A percentile compares a stretch with the other conserved stretches of the same genome.
These are phyloP conservation scores for Apeltes quadracus DNA, from an alignment of 2,113 vertebrate genomes.

Conservation along the genomic window DNA sequence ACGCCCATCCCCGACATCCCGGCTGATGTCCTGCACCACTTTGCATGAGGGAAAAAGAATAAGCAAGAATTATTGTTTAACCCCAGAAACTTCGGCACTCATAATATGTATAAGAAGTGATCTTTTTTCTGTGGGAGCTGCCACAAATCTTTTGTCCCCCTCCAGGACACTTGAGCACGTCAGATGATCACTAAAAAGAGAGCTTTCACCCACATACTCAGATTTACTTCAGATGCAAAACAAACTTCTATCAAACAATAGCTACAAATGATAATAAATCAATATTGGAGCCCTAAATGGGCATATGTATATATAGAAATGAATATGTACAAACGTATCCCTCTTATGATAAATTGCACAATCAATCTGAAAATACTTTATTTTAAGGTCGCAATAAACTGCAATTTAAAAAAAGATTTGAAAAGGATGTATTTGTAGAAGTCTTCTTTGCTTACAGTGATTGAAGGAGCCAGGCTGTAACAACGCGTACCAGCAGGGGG, in stretches of 20 bases:
- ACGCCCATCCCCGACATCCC: constrained; percentile 76
- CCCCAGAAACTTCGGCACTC: constrained; percentile 5
- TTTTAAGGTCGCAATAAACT: too few species aligned
- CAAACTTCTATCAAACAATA: not conserved
- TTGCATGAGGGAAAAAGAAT: constrained; percentile 6
- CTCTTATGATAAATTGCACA: not conserved
- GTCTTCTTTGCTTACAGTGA: too few species aligned
- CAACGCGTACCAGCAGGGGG: constrained; percentile 65
- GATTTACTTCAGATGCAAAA: constrained; percentile 18
- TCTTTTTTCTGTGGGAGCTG: constrained; percentile 35
- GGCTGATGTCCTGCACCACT: constrained; percentile 10
- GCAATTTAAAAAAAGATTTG: too few species aligned
- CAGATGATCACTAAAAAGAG: constrained; percentile 36
- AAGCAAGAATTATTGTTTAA: constrained; percentile 17
- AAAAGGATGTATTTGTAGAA: too few species aligned
- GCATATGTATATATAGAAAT: not conserved
- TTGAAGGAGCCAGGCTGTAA: not conserved
- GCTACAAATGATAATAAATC: not conserved
- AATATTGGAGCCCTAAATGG: not conserved
- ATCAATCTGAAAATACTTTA: not conserved
- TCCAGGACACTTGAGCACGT: constrained; percentile 17
- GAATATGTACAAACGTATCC: not conserved
- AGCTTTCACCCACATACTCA: constrained; percentile 30
- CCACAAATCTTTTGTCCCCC: constrained; percentile 7
- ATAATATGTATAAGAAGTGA: constrained; percentile 14